Conservation (phyloP, 2,113 vertebrate genomes). For the Tricholaema leucomelas region DNA sequence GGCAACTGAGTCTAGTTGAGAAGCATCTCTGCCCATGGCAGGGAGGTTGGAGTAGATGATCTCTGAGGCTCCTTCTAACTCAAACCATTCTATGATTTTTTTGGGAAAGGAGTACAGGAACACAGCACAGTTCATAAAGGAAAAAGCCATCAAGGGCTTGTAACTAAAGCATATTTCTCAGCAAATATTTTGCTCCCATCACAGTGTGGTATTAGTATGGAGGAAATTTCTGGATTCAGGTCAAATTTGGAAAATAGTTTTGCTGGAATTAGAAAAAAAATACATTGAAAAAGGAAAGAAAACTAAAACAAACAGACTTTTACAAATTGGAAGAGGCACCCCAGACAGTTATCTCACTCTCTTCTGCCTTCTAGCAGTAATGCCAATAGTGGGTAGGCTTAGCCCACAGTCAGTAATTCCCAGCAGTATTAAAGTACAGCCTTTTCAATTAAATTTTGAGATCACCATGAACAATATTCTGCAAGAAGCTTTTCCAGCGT, state of each 20-base stretch:
- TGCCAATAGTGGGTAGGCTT: not conserved
- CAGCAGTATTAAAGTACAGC: not conserved
- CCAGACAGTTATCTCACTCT: not conserved
- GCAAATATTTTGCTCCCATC: not conserved
- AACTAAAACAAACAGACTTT: no score
- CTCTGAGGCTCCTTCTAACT: no score
- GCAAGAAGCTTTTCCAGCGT: not conserved
- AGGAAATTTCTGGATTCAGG: not conserved
- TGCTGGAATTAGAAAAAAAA: not conserved
- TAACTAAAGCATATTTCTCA: not conserved
- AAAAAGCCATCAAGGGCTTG: not conserved
- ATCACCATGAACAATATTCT: not conserved
- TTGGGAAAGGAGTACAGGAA: not conserved
- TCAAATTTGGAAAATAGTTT: not conserved
- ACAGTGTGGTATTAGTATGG: not conserved
- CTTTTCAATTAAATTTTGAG: slow-evolving; percentile 23
- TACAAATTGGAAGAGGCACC: not conserved
- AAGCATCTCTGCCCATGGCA: no score
- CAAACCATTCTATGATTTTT: not conserved
- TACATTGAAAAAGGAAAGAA: not conserved
- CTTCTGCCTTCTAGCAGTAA: not conserved
- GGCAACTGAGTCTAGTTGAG: no score
- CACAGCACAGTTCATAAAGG: not conserved
- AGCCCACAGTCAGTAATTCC: not conserved
- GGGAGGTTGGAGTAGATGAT: no score